phyloP scores from a whole-genome alignment of 1,140 invertebrate genomes.

The Penaeus chinensis region DNA sequence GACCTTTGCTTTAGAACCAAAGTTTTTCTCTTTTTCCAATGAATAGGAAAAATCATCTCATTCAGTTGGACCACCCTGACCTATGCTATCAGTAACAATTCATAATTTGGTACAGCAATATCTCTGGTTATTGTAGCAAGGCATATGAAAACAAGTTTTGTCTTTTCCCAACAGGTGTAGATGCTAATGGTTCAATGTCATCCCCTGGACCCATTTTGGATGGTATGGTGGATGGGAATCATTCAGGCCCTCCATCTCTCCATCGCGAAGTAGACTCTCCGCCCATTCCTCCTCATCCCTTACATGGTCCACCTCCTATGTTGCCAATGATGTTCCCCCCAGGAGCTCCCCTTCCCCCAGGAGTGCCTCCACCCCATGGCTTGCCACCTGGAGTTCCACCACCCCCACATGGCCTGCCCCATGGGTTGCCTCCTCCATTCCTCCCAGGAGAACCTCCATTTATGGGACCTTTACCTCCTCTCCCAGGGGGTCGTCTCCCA shows the following conservation, averaged over 20 bases:
- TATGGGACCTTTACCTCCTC: slow-evolving; percentile 44
- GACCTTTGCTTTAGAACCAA: no score
- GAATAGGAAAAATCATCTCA: no score
- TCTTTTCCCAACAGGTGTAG: slow-evolving; percentile 47
- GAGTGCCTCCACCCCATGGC: slow-evolving; percentile 43
- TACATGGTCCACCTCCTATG: slow-evolving; percentile 48
- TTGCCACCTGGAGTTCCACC: slow-evolving; percentile 40
- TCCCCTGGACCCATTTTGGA: slow-evolving; percentile 42
- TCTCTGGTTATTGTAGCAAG: no score
- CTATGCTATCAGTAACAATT: no score
- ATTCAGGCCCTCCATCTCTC: slow-evolving; percentile 29
- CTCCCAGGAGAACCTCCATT: slow-evolving; percentile 43
- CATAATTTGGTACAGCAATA: no score
- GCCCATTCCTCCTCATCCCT: slow-evolving; percentile 33
- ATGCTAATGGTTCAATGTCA: slow-evolving; percentile 55
- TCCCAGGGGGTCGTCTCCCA: slow-evolving; percentile 50
- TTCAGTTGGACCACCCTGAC: no score
- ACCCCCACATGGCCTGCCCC: slow-evolving; percentile 38
- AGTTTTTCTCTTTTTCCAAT: no score
- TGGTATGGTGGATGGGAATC: slow-evolving; percentile 38
- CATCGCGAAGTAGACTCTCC: slow-evolving; percentile 34
- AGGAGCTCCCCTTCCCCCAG: slow-evolving; percentile 40
- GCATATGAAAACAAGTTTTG: no score
- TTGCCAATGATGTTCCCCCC: slow-evolving; percentile 48
- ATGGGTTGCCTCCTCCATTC: slow-evolving; percentile 37